Evolutionary conservation across 2,113 vertebrate species (phyloP), one percentile per base, ranked within the genome.

Genomic region (Sprattus sprattus): DNA sequence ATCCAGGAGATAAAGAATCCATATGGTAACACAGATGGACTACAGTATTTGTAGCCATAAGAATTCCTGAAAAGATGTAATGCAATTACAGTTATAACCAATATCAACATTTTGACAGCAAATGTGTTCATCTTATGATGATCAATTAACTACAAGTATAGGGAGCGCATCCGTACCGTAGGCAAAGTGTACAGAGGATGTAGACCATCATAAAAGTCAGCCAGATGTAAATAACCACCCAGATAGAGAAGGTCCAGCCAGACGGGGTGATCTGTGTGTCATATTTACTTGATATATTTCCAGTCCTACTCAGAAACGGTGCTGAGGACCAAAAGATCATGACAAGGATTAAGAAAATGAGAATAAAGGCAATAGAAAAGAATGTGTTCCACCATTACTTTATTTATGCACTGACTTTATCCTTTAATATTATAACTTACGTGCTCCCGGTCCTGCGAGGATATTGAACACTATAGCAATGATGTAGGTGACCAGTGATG

Each of bases 161-260:
- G 46, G 50, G 15, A 18, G 52, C 52, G 13, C 50, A 3, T 71
- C 9, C 2, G 39, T 91, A 94, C 93, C 89, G 94, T 81, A 93
- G 91, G 57, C 90, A 95, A 46, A 93, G 83, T 25, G 92, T 92
- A 15, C 89, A 87, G 25, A 94, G 15, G 39, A 89, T 46, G 50
- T 92, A 94, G 39, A 86, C 47, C 47, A 92, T 3, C 89, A 93
- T 88, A 7, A 81, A 20, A 2, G 92, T 89, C 88, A 94, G 82
- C 84, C 93, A 95, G 10, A 85, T 47, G 45, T 95, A 95, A 83
- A 95, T 95, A 44, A 95, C 88, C 0, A 89, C 88, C 94, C 94
- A 95, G 18, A 95, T 93, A 15, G 83, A 81, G 81, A 95, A 95
- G 4, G 94, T 94, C 95, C 94, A 95, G 25, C 92, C 93, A 11